Evolutionary conservation across 2,113 vertebrate species (phyloP).

Genomic region (Passerina amoena): DNA sequence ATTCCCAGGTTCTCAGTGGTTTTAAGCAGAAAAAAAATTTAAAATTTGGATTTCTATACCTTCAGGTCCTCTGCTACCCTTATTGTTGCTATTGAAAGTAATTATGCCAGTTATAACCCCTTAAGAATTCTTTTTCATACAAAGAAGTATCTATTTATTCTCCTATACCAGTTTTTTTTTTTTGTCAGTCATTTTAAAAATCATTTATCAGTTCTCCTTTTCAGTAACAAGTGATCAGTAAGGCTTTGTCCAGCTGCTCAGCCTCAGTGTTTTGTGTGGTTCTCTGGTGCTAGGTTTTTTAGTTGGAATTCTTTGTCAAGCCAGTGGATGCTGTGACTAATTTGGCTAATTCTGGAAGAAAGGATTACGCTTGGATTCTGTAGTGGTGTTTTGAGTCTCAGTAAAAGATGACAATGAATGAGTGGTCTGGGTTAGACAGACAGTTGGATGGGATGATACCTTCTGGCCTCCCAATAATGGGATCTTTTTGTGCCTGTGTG

Average conservation of each 20-base stretch:
- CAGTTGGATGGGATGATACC: constrained; percentile 34
- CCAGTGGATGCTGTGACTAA: constrained; percentile 49
- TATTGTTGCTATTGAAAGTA: not conserved
- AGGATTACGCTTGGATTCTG: constrained; percentile 61
- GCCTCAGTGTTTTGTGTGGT: not conserved
- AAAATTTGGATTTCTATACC: not conserved
- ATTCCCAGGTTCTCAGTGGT: not conserved
- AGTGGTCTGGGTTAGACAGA: constrained; percentile 42
- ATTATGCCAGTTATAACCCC: not conserved
- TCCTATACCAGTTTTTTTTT: not conserved
- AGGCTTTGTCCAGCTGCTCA: constrained; percentile 12
- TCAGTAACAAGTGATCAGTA: not conserved
- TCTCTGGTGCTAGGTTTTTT: not conserved
- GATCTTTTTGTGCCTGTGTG: not conserved
- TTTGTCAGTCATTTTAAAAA: not conserved
- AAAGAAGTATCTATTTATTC: not conserved
- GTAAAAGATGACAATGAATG: constrained; percentile 55
- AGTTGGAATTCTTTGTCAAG: constrained; percentile 66
- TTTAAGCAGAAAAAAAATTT: not conserved
- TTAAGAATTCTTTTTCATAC: not conserved
- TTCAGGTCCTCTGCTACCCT: not conserved
- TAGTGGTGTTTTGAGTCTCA: constrained; percentile 52
- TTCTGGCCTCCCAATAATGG: constrained; percentile 47
- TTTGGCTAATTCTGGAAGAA: constrained; percentile 62
- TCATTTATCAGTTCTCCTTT: not conserved